phyloP scores from a whole-genome alignment of 2,113 vertebrate species.

The Bufo bufo region DNA sequence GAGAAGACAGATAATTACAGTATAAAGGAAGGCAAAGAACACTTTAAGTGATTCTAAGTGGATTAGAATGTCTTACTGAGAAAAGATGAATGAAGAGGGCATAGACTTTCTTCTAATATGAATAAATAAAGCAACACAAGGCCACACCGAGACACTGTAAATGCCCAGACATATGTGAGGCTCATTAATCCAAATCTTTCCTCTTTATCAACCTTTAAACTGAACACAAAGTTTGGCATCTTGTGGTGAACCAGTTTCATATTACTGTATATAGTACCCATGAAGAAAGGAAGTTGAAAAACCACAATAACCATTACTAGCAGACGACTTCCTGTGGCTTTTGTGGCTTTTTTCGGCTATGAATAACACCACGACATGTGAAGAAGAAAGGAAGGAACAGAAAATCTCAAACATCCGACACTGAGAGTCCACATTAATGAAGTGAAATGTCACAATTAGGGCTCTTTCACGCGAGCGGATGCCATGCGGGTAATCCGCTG shows the following conservation, averaged over 20 bases:
- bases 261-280: slow-evolving; percentile 61
- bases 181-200: background rate
- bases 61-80: background rate
- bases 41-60: background rate
- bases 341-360: slow-evolving; percentile 57
- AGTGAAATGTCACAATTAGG: background rate
- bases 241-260: slow-evolving; percentile 62
- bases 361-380: slow-evolving; percentile 30
- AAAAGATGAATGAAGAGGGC: background rate
- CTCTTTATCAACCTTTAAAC: background rate
- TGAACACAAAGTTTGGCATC: slow-evolving; percentile 33
- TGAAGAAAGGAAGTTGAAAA: slow-evolving; percentile 70
- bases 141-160: background rate
- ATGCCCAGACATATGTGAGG: slow-evolving; percentile 14
- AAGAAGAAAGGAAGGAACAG: slow-evolving; percentile 32
- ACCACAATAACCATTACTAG: slow-evolving; percentile 66
- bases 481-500: too few relatives aligned
- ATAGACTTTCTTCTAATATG: background rate
- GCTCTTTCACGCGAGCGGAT: too few relatives aligned
- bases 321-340: slow-evolving; percentile 75
- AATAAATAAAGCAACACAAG: background rate
- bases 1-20: background rate
- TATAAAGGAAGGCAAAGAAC: background rate
- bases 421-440: background rate
- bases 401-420: slow-evolving; percentile 18